Base-by-base conservation (phyloP, 1,140 invertebrate genomes). In the Melitaea cinxia region DNA sequence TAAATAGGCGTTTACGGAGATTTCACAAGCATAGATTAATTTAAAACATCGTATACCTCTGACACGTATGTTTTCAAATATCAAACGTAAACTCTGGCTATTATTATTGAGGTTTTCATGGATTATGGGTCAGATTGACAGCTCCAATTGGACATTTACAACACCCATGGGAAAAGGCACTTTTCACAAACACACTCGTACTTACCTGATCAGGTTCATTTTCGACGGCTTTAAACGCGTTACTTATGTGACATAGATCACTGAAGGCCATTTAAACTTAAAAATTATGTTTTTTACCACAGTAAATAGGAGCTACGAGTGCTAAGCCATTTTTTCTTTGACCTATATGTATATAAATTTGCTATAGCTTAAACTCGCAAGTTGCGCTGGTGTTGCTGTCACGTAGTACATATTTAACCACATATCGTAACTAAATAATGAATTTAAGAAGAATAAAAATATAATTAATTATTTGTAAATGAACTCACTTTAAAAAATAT, bases 201-300 rank as follows among this genome's bases (percentile, higher is more conserved):
- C 83, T 85, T 82, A 91, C 89, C 81, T 88, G 82, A 78, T 90
- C 87, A 72, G 77, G 68, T 80, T 90, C 89, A 91, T 90, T 91
- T 90, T 91, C 89, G 72, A 89, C 82, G 73, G 79, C 76, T 85
- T 89, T 91, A 75, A 80, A 91, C 81, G 85, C 84, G 80, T 91
- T 91, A 80, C 86, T 83, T 90, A 88, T 85, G 78, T 84, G 89
- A 87, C 87, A 91, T 82, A 91, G 83, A 90, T 91, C 89, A 91
- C 88, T 91, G 87, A 89, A 91, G 85, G 89, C 89, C 89, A 91
- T 91, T 91, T 91, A 91, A 91, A 90, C 81, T 86, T 85, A 80
- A 89, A 91, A 86, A 78, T 82, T 89, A 85, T 72, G 68, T 72
- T 85, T 86, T 80, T 88, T 85, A 82, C 84, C 89, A 91, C 84